A percentile compares a stretch with the other conserved stretches of the same genome.
Evolutionary conservation across 2,113 vertebrate species (phyloP).

Genomic region (Callospermophilus lateralis): DNA sequence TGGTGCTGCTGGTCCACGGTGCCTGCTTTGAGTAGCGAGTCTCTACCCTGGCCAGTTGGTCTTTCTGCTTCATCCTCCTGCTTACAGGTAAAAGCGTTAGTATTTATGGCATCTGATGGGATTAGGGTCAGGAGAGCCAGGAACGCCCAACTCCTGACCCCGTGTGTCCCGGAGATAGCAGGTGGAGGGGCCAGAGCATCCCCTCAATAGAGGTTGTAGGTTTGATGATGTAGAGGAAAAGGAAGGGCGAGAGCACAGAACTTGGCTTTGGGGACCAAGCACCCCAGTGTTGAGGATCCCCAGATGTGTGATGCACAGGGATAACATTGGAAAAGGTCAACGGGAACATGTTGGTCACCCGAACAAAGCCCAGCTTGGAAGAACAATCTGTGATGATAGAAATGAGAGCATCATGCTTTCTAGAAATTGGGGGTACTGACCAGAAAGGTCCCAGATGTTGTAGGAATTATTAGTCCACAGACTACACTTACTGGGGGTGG

Average conservation of each 20-base stretch:
- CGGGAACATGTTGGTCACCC: not conserved
- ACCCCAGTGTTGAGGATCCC: not conserved
- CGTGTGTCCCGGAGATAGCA: not conserved
- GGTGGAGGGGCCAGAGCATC: not conserved
- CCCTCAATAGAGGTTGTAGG: not conserved
- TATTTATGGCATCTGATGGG: not conserved
- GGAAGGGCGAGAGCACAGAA: not conserved
- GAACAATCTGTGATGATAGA: not conserved
- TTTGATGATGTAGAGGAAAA: not conserved
- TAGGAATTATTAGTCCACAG: not conserved
- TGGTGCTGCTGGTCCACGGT: not conserved
- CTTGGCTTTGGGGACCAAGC: not conserved
- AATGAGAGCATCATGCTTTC: not conserved
- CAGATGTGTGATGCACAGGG: not conserved
- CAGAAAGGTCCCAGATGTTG: not conserved
- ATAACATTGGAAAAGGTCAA: not conserved
- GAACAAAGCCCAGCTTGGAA: not conserved
- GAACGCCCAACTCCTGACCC: not conserved
- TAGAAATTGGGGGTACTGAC: not conserved
- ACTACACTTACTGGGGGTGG: not conserved
- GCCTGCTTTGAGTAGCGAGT: not conserved
- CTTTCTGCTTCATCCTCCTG: not conserved
- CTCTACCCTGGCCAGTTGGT: not conserved
- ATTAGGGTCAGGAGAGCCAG: not conserved
- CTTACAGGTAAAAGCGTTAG: not conserved